Conservation (phyloP, 2,888 invertebrate species). For the Phortica magna region DNA sequence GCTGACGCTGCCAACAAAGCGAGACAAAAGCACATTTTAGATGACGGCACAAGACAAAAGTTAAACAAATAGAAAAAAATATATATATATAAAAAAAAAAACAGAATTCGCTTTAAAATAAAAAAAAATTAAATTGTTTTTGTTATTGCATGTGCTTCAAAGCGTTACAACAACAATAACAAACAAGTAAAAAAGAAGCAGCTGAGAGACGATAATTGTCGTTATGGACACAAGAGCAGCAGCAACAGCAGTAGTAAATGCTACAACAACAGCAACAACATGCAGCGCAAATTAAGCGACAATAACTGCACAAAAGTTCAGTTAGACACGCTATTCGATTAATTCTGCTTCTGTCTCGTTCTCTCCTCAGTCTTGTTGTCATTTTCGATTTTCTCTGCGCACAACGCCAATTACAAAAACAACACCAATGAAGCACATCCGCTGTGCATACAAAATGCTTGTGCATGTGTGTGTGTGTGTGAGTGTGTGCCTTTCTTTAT, state of each 20-base stretch:
- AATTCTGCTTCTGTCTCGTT: not conserved
- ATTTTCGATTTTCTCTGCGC: not conserved
- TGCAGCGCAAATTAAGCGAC: constrained; percentile 14
- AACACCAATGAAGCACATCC: not conserved
- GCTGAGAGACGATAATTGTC: not conserved
- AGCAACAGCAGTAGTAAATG: not conserved
- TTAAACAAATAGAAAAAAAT: too few species aligned
- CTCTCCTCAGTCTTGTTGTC: not conserved
- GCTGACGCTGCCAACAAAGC: not conserved
- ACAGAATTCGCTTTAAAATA: not conserved
- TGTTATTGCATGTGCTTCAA: not conserved
- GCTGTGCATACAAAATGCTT: not conserved
- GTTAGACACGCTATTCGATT: constrained; percentile 9
- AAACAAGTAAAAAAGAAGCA: not conserved
- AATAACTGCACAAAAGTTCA: constrained; percentile 22
- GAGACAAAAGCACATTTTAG: too few species aligned
- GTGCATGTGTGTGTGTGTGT: not conserved
- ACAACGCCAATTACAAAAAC: not conserved
- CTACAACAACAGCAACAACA: not conserved
- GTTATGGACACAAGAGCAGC: not conserved
- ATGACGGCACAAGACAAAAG: too few species aligned
- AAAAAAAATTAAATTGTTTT: not conserved
- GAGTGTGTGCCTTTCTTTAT: not conserved
- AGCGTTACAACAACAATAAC: not conserved
- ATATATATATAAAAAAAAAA: too few species aligned